phyloP scores from a whole-genome alignment of 1,140 invertebrate species.

The Trichonephila inaurata region DNA sequence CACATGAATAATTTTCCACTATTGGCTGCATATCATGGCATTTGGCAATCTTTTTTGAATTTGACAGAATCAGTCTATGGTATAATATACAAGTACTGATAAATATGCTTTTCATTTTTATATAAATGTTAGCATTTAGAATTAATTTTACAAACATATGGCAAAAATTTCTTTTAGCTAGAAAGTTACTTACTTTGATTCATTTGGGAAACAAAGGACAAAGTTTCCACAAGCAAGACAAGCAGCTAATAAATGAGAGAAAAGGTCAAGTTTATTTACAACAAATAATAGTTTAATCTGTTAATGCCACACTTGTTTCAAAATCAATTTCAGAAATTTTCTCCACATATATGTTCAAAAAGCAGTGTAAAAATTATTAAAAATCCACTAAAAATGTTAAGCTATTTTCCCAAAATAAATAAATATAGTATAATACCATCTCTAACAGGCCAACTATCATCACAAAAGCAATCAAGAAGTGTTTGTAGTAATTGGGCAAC shows the following conservation, averaged over 20 bases:
- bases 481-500: slow-evolving; percentile 81
- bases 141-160: background rate
- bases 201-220: slow-evolving; percentile 83
- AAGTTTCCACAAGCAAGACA: slow-evolving; percentile 85
- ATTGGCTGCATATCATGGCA: too few species aligned
- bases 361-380: background rate
- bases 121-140: background rate
- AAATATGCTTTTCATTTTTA: background rate
- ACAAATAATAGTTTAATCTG: background rate
- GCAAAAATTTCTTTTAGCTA: background rate
- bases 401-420: background rate
- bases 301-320: too few species aligned
- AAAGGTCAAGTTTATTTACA: slow-evolving; percentile 48
- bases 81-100: background rate
- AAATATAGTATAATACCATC: slow-evolving; percentile 81
- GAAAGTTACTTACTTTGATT: slow-evolving; percentile 80
- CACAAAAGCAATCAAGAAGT: slow-evolving; percentile 83
- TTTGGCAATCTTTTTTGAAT: too few species aligned
- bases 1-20: too few species aligned
- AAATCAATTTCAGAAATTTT: too few species aligned
- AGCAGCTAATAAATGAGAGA: slow-evolving; percentile 81
- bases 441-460: slow-evolving; percentile 85
- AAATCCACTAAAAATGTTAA: too few species aligned
- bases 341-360: background rate
- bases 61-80: too few species aligned